Conservation (phyloP, 2,113 vertebrate genomes). For the Macrotis lagotis region DNA sequence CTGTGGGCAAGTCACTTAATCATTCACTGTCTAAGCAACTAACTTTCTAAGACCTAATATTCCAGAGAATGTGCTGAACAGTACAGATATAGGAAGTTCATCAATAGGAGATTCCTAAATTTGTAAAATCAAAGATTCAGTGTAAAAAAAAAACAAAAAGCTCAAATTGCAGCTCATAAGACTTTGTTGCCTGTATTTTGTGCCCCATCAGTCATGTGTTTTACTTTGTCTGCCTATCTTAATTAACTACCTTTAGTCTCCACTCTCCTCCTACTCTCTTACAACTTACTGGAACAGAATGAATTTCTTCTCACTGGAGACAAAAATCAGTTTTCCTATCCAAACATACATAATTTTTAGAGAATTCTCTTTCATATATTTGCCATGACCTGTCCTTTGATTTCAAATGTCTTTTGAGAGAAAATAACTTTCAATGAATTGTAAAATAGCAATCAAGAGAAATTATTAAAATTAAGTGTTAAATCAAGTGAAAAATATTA, state of each 20-base stretch:
- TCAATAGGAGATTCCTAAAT: neutral
- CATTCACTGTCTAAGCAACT: neutral
- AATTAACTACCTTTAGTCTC: neutral
- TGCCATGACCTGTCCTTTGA: neutral
- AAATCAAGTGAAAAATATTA: neutral
- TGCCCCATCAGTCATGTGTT: neutral
- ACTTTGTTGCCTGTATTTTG: neutral
- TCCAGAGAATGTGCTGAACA: neutral
- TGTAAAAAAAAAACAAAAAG: no score
- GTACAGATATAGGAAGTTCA: neutral
- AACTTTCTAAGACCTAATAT: neutral
- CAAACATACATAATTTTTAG: slow-evolving; percentile 32
- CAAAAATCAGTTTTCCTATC: slow-evolving; percentile 53
- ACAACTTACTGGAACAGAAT: neutral
- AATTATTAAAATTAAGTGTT: neutral
- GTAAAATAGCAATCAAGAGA: slow-evolving; percentile 40
- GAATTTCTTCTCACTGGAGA: neutral
- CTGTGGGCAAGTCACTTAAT: neutral
- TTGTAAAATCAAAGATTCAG: neutral
- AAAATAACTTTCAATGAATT: slow-evolving; percentile 46
- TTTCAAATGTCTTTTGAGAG: neutral
- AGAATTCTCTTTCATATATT: neutral
- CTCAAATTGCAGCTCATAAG: neutral
- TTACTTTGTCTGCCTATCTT: neutral
- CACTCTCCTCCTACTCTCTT: neutral